Base-by-base conservation (phyloP, 2,888 invertebrate genomes). In the Zhengitettix transpicula region DNA sequence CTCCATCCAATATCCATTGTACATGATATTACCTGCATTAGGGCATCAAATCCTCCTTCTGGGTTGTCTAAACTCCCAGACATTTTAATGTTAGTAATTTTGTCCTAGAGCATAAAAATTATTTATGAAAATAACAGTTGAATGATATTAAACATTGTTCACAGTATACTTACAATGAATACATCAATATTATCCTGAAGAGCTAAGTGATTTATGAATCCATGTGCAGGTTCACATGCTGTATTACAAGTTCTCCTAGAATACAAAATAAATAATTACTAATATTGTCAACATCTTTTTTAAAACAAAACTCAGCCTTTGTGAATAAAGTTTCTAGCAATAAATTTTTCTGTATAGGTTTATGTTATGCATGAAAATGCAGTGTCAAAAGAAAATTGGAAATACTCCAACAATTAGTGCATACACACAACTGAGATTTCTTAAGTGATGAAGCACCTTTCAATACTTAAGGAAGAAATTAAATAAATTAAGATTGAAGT, bases 31-130 rank as follows among this genome's bases (percentile, higher is more conserved):
- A 79, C 78, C 68, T 81, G 82, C 75, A 83, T 78, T 53, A 83
- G 74, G 57, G 81, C 82, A 69, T 82, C 82, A 66, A 82, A 78
- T 9, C 81, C 81, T 42, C 82, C 82, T 68, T 81, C 81, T 1
- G 81, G 81, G 14, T 78, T 75, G 68, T 80, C 81, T 61, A 79
- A 66, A 68, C 81, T 81, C 55, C 79, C 79, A 8, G 79, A 79
- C 42, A 80, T 71, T 44, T 68, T 68, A 12, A 78, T 69, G 60
- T 67, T 66, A 40, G 69, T 68, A 41, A 76, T 75, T 42, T 65
- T 63, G 28, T 59, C 63, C 69, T 69, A 60, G 16, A 64, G 41
- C 58, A 54, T 47, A 14, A 42, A 42, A 14, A 47, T 47, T 47
- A 5, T 47, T n/a, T 14, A 14, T 14, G 12, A 5, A 12, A 47